Base-by-base conservation (phyloP, 2,888 invertebrate genomes). In the Balanococcus diminutus region DNA sequence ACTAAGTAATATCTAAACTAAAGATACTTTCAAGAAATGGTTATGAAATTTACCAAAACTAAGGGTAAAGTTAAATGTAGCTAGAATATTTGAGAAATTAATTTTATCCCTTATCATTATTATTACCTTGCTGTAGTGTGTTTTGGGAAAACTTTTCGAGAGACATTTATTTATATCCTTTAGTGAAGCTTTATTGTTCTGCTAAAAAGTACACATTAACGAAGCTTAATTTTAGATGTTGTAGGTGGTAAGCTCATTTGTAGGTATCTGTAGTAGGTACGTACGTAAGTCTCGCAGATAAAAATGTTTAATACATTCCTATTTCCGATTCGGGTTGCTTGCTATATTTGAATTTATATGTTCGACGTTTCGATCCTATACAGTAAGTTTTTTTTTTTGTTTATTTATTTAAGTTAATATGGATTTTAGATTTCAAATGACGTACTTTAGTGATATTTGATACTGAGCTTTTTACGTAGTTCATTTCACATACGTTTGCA, bases 1-100 rank as follows among this genome's bases (percentile, higher is more conserved):
- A 6, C 22, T 56, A n/a, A n/a, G n/a, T n/a, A 56, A 56, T 56
- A 67, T 28, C 25, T 28, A 67, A 19, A 25, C 67, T 67, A 67
- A 28, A 67, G 67, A 67, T 67, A 67, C 8, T 67, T 67, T 67
- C 67, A 67, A 67, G 67, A 28, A 67, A 67, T 16, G 16, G 28
- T 28, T 67, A 28, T 67, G 28, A 28, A 67, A 67, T 67, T 28
- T 31, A 28, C 67, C 67, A 16, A 67, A 67, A 56, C 67, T 67
- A 67, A 67, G 67, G 67, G 67, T 67, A 67, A 67, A 67, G 67
- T 67, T 67, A 28, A 67, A 67, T 67, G 67, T 67, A 67, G 67
- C 67, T 67, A 28, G 67, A 67, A 67, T 67, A 67, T 67, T 67
- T 67, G 67, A 28, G 67, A 67, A 67, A 67, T 67, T 67, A 67